Conservation (phyloP, 2,797 vertebrate genomes). For the Anabas testudineus region DNA sequence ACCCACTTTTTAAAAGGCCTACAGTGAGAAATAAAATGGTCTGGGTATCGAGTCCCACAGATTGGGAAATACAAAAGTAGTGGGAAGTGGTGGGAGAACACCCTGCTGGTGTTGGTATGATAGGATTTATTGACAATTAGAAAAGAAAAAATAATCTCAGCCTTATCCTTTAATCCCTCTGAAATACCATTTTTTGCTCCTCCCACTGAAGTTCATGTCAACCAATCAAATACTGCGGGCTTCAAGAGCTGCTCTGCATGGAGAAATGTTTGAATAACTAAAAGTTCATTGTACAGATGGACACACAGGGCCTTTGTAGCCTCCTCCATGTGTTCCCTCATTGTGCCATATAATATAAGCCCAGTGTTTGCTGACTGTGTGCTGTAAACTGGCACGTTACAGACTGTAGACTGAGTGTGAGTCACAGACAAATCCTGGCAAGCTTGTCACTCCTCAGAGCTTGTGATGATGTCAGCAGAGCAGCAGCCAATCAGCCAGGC, state of each 20-base stretch:
- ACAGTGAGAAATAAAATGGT: too few species aligned
- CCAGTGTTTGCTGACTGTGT: conserved; percentile 58
- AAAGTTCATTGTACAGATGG: conserved; percentile 45
- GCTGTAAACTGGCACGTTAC: conserved; percentile 60
- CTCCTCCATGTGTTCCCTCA: conserved; percentile 58
- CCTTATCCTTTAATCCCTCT: neutral
- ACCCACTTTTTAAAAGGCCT: too few species aligned
- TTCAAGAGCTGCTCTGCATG: neutral
- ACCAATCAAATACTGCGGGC: neutral
- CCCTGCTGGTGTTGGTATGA: neutral
- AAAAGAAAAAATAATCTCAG: conserved; percentile 3
- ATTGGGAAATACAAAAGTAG: neutral
- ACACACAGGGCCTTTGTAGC: conserved; percentile 38
- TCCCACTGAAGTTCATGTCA: conserved; percentile 9
- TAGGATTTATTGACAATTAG: conserved; percentile 8
- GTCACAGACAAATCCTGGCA: conserved; percentile 62
- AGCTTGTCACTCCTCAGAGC: conserved; percentile 42
- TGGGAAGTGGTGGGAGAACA: neutral
- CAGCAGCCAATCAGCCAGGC: conserved; percentile 40
- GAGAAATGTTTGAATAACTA: neutral
- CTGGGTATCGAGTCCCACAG: neutral
- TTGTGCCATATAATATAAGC: conserved; percentile 50
- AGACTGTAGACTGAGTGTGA: conserved; percentile 52
- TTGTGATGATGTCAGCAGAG: conserved; percentile 47
- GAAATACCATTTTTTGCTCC: neutral